Percentiles rank a stretch among this genome's conserved stretches.
phyloP scores from a whole-genome alignment of 2,113 vertebrate species.

The Lepus americanus region DNA sequence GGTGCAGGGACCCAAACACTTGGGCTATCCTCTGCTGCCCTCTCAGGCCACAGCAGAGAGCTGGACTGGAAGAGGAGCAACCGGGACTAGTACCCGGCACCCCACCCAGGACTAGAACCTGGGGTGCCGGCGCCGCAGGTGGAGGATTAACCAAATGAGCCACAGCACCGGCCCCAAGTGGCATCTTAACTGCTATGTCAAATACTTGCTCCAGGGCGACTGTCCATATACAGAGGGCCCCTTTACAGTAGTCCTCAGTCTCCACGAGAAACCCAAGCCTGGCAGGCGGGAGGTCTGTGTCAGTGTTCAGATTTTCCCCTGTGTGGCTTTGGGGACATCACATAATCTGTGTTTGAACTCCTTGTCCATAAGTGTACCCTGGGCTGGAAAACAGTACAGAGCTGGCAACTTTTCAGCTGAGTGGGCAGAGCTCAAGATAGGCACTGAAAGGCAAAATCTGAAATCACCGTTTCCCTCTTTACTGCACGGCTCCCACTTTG shows the following conservation, averaged over 20 bases:
- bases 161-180: no score
- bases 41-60: no score
- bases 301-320: not conserved
- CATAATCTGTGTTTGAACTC: not conserved
- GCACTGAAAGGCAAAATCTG: not conserved
- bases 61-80: no score
- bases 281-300: not conserved
- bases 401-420: not conserved
- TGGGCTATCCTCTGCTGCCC: no score
- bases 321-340: not conserved
- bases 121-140: no score
- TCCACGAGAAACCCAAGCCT: not conserved
- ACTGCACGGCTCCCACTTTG: not conserved
- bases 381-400: not conserved
- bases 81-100: no score
- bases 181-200: no score
- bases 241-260: not conserved
- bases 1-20: no score
- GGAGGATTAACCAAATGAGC: no score
- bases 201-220: no score
- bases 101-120: no score
- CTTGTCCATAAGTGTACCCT: not conserved
- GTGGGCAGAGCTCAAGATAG: not conserved
- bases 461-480: not conserved
- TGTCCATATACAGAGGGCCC: not conserved